These are phyloP conservation scores for Rhineura floridana DNA, from an alignment of 2,113 vertebrate species.

Conservation along the genomic window DNA sequence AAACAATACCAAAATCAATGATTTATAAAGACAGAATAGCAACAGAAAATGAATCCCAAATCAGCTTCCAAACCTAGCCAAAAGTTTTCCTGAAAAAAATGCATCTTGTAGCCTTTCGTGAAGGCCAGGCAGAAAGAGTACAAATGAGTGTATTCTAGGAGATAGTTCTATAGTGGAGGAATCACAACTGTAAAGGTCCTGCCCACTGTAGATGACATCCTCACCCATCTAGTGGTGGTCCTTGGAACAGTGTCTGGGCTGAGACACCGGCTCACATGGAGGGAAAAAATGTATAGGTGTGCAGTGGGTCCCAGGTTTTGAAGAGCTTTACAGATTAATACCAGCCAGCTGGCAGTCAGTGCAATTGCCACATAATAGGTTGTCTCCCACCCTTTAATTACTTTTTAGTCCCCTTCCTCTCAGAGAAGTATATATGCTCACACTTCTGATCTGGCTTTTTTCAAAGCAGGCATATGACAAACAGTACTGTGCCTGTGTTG, in stretches of 20 bases:
- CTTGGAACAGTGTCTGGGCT: background rate
- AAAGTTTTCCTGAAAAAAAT: too few relatives aligned
- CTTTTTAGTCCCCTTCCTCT: background rate
- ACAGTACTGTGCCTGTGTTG: too few relatives aligned
- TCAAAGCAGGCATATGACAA: background rate
- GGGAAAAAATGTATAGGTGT: background rate
- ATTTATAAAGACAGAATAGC: too few relatives aligned
- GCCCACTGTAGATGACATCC: background rate
- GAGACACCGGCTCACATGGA: background rate
- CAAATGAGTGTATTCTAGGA: background rate
- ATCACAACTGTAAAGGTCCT: background rate
- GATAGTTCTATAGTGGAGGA: background rate
- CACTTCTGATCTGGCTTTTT: background rate
- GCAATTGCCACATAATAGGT: background rate
- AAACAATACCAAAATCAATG: too few relatives aligned
- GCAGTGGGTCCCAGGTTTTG: background rate
- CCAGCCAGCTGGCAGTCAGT: background rate
- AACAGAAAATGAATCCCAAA: too few relatives aligned
- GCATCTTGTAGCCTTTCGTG: background rate
- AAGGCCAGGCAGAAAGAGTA: background rate
- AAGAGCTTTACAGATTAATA: too few relatives aligned
- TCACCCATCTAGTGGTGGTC: background rate
- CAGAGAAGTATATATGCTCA: constrained; percentile 1
- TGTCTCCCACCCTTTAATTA: background rate
- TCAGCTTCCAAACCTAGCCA: too few relatives aligned